Base-by-base conservation (phyloP, 2,888 invertebrate genomes). In the Hirtodrosophila histrioides region DNA sequence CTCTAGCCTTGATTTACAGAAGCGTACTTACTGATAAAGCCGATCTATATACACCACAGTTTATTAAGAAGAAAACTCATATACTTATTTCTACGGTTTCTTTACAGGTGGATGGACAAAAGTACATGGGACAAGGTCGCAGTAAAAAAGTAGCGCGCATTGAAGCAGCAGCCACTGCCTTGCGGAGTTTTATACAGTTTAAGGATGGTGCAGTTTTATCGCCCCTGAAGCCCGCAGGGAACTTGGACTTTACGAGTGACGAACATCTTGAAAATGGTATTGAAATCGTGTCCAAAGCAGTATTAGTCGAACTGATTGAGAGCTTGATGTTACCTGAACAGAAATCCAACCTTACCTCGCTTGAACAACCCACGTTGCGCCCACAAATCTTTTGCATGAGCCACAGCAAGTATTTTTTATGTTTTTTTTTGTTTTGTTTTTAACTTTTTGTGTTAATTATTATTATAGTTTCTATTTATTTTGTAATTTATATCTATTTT, bases 171-270 rank as follows among this genome's bases (percentile, higher is more conserved):
- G 92, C 92, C 61, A 92, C 92, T 39, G 93, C 93, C 6, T 78
- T 94, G 50, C 92, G 93, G 65, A 93, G 93, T 41, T 93, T 94
- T 86, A 93, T 94, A 69, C 93, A 94, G 85, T 93, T 93, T 75
- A 93, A 93, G 78, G 92, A 92, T 83, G 89, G 91, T 41, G 89
- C 91, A 36, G 87, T 89, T 27, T 67, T 92, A 37, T 85, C 90
- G 63, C 88, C 91, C 53, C 57, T 92, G 55, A 92, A 92, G 77
- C 90, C 92, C 44, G 82, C 90, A 33, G 89, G 90, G 67, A 92
- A 92, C 78, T 83, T 92, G 77, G 93, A 93, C 87, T 93, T 93
- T 76, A 93, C 93, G 56, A 93, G 92, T 74, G 93, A 93, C 86
- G 90, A 92, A 67, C 91, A 91, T 84, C 86, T 91, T 79, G 90